phyloP scores from a whole-genome alignment of 2,113 vertebrate species.

The Nothobranchius kuhntae region DNA sequence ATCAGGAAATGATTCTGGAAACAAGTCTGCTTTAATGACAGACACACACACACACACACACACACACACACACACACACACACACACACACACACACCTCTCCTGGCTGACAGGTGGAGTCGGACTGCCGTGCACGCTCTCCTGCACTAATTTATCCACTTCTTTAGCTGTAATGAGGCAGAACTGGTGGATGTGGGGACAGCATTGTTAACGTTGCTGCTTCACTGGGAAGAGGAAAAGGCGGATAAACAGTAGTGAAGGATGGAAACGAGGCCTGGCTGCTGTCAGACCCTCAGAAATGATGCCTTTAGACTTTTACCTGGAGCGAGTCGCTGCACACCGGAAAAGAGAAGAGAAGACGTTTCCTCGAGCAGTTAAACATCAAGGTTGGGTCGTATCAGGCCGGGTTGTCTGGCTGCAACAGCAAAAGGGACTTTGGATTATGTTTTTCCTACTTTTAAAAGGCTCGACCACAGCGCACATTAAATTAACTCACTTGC shows the following conservation, averaged over 20 bases:
- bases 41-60: constrained; percentile 34
- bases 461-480: constrained; percentile 29
- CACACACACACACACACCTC: constrained; percentile 50
- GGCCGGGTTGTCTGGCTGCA: constrained; percentile 45
- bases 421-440: constrained; percentile 16
- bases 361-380: constrained; percentile 70
- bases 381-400: constrained; percentile 50
- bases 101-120: constrained; percentile 63
- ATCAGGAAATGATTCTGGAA: constrained; percentile 15
- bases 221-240: constrained; percentile 65
- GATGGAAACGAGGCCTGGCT: constrained; percentile 65
- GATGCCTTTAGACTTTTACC: constrained; percentile 60
- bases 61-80: constrained; percentile 24
- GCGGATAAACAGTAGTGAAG: constrained; percentile 60
- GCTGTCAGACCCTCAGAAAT: constrained; percentile 67
- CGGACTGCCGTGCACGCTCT: constrained; percentile 58
- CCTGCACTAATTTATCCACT: constrained; percentile 75
- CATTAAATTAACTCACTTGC: constrained; percentile 37
- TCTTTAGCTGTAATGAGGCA: constrained; percentile 79
- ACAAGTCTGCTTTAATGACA: constrained; percentile 20
- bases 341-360: constrained; percentile 27
- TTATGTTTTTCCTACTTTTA: constrained; percentile 1
- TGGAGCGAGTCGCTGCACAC: constrained; percentile 34
- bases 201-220: constrained; percentile 78
- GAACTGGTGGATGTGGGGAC: constrained; percentile 79